phyloP scores from a whole-genome alignment of 1,140 invertebrate genomes.

The Drosophila malerkotliana region DNA sequence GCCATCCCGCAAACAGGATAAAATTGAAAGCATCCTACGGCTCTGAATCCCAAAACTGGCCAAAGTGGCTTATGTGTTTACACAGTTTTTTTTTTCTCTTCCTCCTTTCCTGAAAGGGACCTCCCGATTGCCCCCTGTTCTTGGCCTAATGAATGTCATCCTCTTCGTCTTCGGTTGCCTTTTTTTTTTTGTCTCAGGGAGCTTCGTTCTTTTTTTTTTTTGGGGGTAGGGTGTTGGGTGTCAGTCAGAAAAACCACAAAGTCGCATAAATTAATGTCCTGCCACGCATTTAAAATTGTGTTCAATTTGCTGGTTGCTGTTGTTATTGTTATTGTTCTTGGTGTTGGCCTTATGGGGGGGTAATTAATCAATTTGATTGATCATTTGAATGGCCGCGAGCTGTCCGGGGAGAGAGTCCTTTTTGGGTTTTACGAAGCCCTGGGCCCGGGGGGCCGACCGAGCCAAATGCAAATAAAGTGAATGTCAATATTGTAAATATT shows the following conservation, averaged over 20 bases:
- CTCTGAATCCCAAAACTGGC: slow-evolving; percentile 19
- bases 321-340: slow-evolving; percentile 17
- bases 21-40: neutral
- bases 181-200: slow-evolving; percentile 10
- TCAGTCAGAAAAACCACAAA: slow-evolving; percentile 55
- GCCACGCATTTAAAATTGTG: slow-evolving; percentile 67
- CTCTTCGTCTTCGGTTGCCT: slow-evolving; percentile 18
- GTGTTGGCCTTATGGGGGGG: slow-evolving; percentile 32
- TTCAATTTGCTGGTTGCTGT: slow-evolving; percentile 20
- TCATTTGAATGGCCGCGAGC: slow-evolving; percentile 58
- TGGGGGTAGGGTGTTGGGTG: neutral
- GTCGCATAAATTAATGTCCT: slow-evolving; percentile 68
- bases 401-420: slow-evolving; percentile 40
- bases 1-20: slow-evolving; percentile 21
- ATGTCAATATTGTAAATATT: slow-evolving; percentile 70
- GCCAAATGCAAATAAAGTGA: slow-evolving; percentile 56
- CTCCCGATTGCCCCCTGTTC: slow-evolving; percentile 28
- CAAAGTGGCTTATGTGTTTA: slow-evolving; percentile 60
- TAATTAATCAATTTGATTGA: slow-evolving; percentile 82
- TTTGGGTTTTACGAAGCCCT: neutral
- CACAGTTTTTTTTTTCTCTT: slow-evolving; percentile 31
- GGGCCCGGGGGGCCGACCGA: too few species aligned
- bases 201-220: slow-evolving; percentile 7
- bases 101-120: slow-evolving; percentile 8
- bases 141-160: slow-evolving; percentile 53